phyloP scores from a whole-genome alignment of 2,797 vertebrate genomes.

The Paedocypris micromegethes region DNA sequence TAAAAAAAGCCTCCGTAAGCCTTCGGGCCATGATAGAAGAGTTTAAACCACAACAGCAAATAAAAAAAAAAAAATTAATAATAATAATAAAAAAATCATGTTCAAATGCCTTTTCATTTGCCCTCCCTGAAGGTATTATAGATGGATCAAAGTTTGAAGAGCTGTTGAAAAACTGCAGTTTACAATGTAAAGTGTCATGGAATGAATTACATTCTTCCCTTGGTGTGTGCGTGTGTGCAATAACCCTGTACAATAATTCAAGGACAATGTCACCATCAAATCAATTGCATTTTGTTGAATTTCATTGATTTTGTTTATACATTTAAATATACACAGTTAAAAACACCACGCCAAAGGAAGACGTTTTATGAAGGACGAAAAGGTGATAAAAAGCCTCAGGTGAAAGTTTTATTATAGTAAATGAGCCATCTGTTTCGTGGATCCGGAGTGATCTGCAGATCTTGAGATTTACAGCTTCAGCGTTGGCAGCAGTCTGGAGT shows the following conservation, averaged over 20 bases:
- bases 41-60: slow-evolving; percentile 32
- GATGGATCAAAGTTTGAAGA: not conserved
- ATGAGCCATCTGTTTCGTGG: not conserved
- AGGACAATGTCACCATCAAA: too few species aligned
- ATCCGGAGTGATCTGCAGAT: slow-evolving; percentile 1
- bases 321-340: too few species aligned
- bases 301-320: too few species aligned
- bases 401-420: not conserved
- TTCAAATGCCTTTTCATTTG: slow-evolving; percentile 1
- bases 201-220: not conserved
- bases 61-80: not conserved
- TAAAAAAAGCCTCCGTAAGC: slow-evolving; percentile 29
- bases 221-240: too few species aligned
- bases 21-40: slow-evolving; percentile 8
- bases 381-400: not conserved
- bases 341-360: not conserved
- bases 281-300: too few species aligned
- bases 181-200: not conserved
- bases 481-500: not conserved
- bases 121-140: slow-evolving; percentile 5
- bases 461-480: not conserved
- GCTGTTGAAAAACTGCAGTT: not conserved
- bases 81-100: not conserved
- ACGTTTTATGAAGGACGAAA: not conserved
- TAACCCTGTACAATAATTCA: too few species aligned